Conservation (phyloP, 2,797 vertebrate species). For the Anas acuta region DNA sequence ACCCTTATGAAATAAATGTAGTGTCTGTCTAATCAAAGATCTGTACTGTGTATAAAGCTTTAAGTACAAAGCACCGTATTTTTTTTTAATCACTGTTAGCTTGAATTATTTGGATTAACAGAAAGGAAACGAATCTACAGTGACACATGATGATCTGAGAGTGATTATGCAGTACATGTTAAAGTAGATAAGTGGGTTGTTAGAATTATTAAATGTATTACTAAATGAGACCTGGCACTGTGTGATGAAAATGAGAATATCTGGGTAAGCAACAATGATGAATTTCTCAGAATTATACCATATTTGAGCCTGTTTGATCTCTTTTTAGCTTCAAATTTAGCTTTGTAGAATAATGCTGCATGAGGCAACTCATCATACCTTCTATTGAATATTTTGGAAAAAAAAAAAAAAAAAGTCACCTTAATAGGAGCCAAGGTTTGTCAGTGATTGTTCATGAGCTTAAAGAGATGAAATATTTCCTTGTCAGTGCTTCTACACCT, state of each 20-base stretch:
- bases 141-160: slow-evolving; percentile 41
- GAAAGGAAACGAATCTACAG: slow-evolving; percentile 4
- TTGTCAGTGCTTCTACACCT: slow-evolving; percentile 72
- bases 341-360: slow-evolving; percentile 42
- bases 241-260: slow-evolving; percentile 61
- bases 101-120: slow-evolving; percentile 61
- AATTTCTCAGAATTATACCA: slow-evolving; percentile 65
- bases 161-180: slow-evolving; percentile 6
- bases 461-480: slow-evolving; percentile 75
- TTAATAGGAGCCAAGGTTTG: slow-evolving; percentile 51
- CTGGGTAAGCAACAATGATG: slow-evolving; percentile 50
- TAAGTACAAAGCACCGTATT: not conserved
- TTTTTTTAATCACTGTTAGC: not conserved
- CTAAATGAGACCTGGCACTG: slow-evolving; percentile 43
- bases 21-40: slow-evolving; percentile 16
- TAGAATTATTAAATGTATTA: slow-evolving; percentile 61
- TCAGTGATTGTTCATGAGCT: slow-evolving; percentile 63
- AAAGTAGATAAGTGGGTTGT: slow-evolving; percentile 39
- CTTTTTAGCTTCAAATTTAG: slow-evolving; percentile 51
- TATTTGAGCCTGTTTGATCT: slow-evolving; percentile 54
- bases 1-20: not conserved
- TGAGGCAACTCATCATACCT: slow-evolving; percentile 46
- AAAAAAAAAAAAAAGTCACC: not conserved
- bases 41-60: not conserved
- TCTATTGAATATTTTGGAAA: slow-evolving; percentile 12